A percentile compares a stretch with the other conserved stretches of the same genome.
Conservation (phyloP, 2,888 invertebrate species). For the Octonoba sinensis region DNA sequence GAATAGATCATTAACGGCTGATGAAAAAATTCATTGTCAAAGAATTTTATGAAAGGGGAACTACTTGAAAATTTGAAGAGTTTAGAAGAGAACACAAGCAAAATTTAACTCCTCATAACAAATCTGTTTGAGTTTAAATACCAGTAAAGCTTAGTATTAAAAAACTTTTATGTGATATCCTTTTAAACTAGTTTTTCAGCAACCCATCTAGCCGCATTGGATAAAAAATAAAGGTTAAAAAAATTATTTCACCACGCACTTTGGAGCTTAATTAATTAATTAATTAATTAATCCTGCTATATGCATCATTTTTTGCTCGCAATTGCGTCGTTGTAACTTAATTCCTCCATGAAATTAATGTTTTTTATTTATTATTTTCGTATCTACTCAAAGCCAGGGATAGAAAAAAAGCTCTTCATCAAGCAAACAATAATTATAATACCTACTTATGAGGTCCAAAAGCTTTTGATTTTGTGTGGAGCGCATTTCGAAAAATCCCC, state of each 20-base stretch:
- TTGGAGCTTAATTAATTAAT: constrained; percentile 62
- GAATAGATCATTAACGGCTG: too few relatives aligned
- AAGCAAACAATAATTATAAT: constrained; percentile 64
- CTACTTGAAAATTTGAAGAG: constrained; percentile 20
- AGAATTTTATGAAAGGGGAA: constrained; percentile 13
- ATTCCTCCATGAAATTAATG: constrained; percentile 62
- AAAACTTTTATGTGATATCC: constrained; percentile 7
- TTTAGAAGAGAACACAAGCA: background rate
- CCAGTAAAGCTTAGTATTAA: background rate
- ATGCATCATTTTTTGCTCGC: constrained; percentile 34
- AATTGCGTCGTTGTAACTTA: constrained; percentile 61
- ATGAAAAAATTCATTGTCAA: background rate
- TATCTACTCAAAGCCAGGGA: background rate
- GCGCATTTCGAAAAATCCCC: constrained; percentile 45
- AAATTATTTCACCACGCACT: constrained; percentile 27
- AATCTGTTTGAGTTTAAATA: constrained; percentile 14
- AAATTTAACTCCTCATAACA: constrained; percentile 19
- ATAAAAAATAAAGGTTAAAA: constrained; percentile 18
- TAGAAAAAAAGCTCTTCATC: constrained; percentile 38
- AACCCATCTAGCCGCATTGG: constrained; percentile 11
- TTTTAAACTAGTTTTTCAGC: constrained; percentile 11
- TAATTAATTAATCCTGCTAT: constrained; percentile 60
- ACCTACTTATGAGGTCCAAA: constrained; percentile 53
- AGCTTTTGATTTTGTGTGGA: constrained; percentile 57
- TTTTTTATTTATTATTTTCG: constrained; percentile 34